These are phyloP conservation scores for Dendrocincla fuliginosa DNA, from an alignment of 2,797 vertebrate species.

Conservation along the genomic window DNA sequence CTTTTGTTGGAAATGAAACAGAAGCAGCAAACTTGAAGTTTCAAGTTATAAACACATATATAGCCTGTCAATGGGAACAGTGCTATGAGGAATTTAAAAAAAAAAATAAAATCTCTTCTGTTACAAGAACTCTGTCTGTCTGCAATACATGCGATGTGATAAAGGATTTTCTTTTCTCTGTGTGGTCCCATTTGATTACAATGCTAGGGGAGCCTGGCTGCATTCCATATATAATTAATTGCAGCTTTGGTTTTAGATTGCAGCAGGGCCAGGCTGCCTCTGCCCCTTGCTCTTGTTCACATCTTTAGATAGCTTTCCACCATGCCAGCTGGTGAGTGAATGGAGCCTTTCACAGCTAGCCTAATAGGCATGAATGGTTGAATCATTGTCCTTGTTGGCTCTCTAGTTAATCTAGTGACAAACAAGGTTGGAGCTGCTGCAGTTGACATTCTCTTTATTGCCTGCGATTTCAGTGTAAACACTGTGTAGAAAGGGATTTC, in stretches of 20 bases:
- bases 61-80: background rate
- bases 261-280: conserved; percentile 3
- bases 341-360: conserved; percentile 68
- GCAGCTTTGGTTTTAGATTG: conserved; percentile 78
- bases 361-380: conserved; percentile 52
- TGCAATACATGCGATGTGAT: background rate
- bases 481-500: conserved; percentile 39
- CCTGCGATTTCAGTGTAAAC: conserved; percentile 41
- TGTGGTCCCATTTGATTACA: conserved; percentile 76
- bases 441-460: conserved; percentile 56
- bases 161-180: conserved; percentile 67
- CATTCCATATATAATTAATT: conserved; percentile 78
- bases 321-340: conserved; percentile 78
- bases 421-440: conserved; percentile 53
- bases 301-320: conserved; percentile 63
- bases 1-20: background rate
- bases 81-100: background rate
- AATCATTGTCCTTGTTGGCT: conserved; percentile 50
- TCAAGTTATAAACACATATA: background rate
- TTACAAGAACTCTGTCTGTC: background rate
- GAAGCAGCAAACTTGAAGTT: background rate
- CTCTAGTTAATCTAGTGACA: conserved; percentile 52
- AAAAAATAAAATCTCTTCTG: background rate
- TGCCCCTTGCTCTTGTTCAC: conserved; percentile 29
- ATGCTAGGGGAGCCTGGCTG: conserved; percentile 65